Percentiles rank a stretch among this genome's conserved stretches.
phyloP scores from a whole-genome alignment of 2,888 invertebrate species.

The Troides oblongomaculatus region DNA sequence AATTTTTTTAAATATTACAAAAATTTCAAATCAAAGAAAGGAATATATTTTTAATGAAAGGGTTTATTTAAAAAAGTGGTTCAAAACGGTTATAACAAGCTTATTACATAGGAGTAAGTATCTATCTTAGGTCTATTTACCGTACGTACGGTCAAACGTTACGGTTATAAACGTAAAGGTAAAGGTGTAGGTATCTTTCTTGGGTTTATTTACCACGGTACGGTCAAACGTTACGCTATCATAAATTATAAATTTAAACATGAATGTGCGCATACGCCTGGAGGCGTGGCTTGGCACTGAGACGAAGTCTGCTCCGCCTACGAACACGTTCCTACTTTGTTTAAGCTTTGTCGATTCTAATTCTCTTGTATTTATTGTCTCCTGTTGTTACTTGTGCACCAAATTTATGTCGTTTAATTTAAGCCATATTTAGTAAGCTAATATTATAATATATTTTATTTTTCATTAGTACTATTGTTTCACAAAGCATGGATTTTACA shows the following conservation, averaged over 20 bases:
- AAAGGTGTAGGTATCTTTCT: background rate
- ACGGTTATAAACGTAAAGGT: background rate
- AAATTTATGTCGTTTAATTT: too few species aligned
- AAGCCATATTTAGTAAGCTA: too few species aligned
- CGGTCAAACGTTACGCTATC: slow-evolving; percentile 18
- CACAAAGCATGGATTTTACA: too few species aligned
- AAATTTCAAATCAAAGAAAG: too few species aligned
- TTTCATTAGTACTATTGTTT: too few species aligned
- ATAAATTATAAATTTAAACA: slow-evolving; percentile 29
- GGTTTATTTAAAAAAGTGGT: too few species aligned
- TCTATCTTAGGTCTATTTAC: background rate
- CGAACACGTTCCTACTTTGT: slow-evolving; percentile 29
- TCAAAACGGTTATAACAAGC: too few species aligned
- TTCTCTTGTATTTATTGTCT: slow-evolving; percentile 12
- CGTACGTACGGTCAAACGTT: slow-evolving; percentile 19
- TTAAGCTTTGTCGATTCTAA: slow-evolving; percentile 9
- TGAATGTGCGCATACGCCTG: slow-evolving; percentile 38
- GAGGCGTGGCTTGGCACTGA: slow-evolving; percentile 46
- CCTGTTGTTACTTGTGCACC: too few species aligned
- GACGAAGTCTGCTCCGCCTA: slow-evolving; percentile 36
- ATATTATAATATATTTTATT: too few species aligned
- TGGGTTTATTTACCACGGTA: slow-evolving; percentile 9
- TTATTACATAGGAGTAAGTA: too few species aligned
- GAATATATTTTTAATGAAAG: too few species aligned
- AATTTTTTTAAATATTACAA: too few species aligned